Evolutionary conservation across 2,797 vertebrate genomes (phyloP).

Genomic region (Simalia tracyae): DNA sequence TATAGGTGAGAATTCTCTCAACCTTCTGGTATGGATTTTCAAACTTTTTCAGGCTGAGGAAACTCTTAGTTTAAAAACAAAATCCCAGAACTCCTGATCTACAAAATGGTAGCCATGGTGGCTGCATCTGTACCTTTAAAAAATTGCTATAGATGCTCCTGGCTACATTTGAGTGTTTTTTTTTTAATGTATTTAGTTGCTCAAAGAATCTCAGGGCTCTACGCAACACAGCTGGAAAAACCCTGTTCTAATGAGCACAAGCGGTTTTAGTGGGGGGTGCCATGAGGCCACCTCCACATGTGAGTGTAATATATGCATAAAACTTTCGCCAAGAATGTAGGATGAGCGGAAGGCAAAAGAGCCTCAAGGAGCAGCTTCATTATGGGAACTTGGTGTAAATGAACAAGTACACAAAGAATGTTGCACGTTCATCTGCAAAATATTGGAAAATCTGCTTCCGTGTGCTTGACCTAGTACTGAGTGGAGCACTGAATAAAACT

Average conservation of each 20-base stretch:
- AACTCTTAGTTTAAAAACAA: background rate
- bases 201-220: background rate
- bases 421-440: background rate
- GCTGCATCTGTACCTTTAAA: background rate
- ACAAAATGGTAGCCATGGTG: background rate
- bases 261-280: background rate
- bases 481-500: background rate
- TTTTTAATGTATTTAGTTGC: background rate
- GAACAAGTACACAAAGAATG: background rate
- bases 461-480: background rate
- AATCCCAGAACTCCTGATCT: background rate
- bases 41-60: background rate
- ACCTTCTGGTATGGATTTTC: background rate
- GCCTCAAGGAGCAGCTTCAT: background rate
- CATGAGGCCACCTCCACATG: too few species aligned
- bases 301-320: background rate
- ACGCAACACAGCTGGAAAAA: background rate
- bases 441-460: background rate
- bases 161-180: too few species aligned
- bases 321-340: background rate
- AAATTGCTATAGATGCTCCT: background rate
- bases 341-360: background rate
- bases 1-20: background rate
- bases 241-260: background rate
- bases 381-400: background rate